Conservation (phyloP, 1,140 invertebrate species). For the Zaprionus ornatus region DNA sequence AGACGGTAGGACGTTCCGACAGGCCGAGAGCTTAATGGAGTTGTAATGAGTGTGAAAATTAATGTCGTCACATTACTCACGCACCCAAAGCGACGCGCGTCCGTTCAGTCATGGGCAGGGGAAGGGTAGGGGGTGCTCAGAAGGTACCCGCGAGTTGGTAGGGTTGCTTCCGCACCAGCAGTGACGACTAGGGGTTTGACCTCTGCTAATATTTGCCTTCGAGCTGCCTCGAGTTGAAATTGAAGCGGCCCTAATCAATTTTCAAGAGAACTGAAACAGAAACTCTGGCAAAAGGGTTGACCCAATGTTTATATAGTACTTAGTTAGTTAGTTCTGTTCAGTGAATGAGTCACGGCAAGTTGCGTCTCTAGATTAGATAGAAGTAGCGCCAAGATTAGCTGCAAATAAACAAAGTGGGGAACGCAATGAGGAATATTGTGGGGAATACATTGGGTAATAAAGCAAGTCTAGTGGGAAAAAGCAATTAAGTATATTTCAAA, state of each 20-base stretch:
- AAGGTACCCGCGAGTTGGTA: background rate
- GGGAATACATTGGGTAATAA: too few species aligned
- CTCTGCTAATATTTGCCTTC: conserved; percentile 70
- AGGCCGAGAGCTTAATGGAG: conserved; percentile 67
- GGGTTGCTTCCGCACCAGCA: conserved; percentile 13
- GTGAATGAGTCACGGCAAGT: conserved; percentile 16
- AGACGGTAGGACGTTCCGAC: conserved; percentile 10
- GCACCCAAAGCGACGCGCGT: conserved; percentile 58
- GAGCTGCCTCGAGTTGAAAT: conserved; percentile 48
- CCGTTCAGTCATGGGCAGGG: conserved; percentile 10
- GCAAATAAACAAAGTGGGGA: background rate
- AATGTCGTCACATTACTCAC: conserved; percentile 82
- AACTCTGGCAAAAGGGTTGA: conserved; percentile 16
- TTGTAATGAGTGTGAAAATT: conserved; percentile 82
- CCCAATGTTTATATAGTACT: conserved; percentile 25
- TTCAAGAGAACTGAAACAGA: background rate
- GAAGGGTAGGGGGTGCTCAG: background rate
- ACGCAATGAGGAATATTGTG: too few species aligned
- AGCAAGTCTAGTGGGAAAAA: too few species aligned
- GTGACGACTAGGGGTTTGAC: conserved; percentile 11
- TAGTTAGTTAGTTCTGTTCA: background rate
- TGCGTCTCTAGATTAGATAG: background rate
- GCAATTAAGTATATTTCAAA: too few species aligned
- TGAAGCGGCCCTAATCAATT: conserved; percentile 67
- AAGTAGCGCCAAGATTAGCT: background rate